Evolutionary conservation across 2,113 vertebrate species (phyloP).

Genomic region (Rhinopomastus cyanomelas): DNA sequence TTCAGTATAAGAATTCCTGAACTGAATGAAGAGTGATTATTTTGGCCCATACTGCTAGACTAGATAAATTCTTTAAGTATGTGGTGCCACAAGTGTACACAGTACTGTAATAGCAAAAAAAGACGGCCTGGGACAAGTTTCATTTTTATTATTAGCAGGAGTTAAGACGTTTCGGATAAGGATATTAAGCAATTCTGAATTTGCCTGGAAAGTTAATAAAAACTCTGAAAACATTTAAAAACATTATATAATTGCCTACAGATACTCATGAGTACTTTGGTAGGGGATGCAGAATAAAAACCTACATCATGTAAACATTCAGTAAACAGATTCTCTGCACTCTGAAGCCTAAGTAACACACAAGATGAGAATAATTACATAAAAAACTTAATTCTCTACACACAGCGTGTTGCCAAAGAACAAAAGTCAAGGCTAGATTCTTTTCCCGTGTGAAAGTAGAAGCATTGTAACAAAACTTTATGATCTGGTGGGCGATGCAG

Average conservation of each 20-base stretch:
- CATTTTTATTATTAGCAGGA: conserved; percentile 67
- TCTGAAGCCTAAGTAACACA: conserved; percentile 46
- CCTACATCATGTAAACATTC: conserved; percentile 59
- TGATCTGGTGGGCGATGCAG: background rate
- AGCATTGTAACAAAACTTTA: conserved; percentile 19
- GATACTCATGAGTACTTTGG: conserved; percentile 35
- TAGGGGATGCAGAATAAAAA: conserved; percentile 43
- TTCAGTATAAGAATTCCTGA: conserved; percentile 69
- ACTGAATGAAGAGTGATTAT: conserved; percentile 56
- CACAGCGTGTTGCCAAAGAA: conserved; percentile 35
- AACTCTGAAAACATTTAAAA: conserved; percentile 61
- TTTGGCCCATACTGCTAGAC: conserved; percentile 57
- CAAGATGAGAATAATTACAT: conserved; percentile 32
- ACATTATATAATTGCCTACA: conserved; percentile 53
- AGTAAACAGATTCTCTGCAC: conserved; percentile 54
- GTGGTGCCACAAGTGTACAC: conserved; percentile 67
- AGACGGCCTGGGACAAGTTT: conserved; percentile 64
- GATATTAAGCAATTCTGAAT: conserved; percentile 62
- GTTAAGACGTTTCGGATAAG: conserved; percentile 62
- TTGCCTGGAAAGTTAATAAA: conserved; percentile 52
- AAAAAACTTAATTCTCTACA: conserved; percentile 48
- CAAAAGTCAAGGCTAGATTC: background rate
- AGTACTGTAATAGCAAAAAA: conserved; percentile 62
- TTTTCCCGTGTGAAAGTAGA: background rate
- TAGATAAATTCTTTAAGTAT: conserved; percentile 56